phyloP scores from a whole-genome alignment of 2,113 vertebrate genomes.

The Datnioides undecimradiatus region DNA sequence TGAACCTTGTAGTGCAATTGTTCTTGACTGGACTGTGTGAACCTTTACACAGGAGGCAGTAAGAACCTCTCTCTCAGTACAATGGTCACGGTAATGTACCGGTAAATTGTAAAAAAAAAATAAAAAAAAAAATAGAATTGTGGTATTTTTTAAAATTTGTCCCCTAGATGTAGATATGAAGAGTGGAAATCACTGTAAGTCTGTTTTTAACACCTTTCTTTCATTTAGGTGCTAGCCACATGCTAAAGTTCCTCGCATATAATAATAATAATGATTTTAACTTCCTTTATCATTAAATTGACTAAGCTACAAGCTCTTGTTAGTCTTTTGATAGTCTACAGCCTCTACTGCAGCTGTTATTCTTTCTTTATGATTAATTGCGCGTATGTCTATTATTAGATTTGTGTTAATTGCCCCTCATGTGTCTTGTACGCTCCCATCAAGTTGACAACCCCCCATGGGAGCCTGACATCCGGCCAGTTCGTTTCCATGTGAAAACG shows the following conservation, averaged over 20 bases:
- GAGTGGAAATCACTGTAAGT: not conserved
- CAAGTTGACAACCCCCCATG: not conserved
- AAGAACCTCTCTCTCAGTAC: not conserved
- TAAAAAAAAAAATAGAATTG: too few relatives aligned
- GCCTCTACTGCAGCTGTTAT: conserved; percentile 16
- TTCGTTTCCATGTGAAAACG: not conserved
- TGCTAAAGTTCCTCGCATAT: conserved; percentile 3
- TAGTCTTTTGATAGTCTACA: not conserved
- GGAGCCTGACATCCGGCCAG: not conserved
- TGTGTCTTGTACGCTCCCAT: conserved; percentile 5
- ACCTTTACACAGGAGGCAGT: not conserved
- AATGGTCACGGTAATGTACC: too few relatives aligned
- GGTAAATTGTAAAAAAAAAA: too few relatives aligned
- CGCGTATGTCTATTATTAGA: not conserved
- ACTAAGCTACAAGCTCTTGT: conserved; percentile 28
- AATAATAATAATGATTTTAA: too few relatives aligned
- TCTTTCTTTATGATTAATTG: conserved; percentile 15
- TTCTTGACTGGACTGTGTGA: not conserved
- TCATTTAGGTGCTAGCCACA: not conserved
- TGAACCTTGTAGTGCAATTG: not conserved
- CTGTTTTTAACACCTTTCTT: not conserved
- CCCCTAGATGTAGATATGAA: not conserved
- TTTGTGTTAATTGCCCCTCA: conserved; percentile 9
- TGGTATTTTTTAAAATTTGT: not conserved
- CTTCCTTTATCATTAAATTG: conserved; percentile 47